Conservation (phyloP, 1,140 invertebrate genomes). For the Kradibia gibbosae region DNA sequence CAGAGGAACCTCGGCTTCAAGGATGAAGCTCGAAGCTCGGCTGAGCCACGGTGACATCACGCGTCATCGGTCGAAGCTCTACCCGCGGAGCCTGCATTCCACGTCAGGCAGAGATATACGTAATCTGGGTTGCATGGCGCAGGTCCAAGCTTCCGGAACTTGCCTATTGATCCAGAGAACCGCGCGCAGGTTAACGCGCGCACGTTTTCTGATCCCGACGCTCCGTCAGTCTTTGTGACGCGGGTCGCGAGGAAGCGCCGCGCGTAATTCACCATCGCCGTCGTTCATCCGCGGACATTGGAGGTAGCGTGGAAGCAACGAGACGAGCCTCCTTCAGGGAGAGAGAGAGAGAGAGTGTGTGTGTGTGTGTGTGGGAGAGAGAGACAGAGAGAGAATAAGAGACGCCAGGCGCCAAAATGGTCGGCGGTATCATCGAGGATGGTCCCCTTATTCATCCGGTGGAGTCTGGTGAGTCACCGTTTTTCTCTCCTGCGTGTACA, state of each 20-base stretch:
- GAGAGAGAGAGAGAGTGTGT: background rate
- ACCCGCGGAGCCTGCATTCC: too few relatives aligned
- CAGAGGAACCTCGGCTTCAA: too few relatives aligned
- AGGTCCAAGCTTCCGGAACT: conserved; percentile 16
- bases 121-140: conserved; percentile 7
- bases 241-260: conserved; percentile 5
- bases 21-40: too few relatives aligned
- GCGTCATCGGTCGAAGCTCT: background rate
- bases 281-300: background rate
- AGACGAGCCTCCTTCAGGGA: background rate
- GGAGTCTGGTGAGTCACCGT: conserved; percentile 62
- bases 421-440: conserved; percentile 61
- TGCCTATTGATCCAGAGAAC: conserved; percentile 22
- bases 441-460: conserved; percentile 66
- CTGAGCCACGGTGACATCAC: too few relatives aligned
- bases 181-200: background rate
- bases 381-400: conserved; percentile 8
- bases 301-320: background rate
- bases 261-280: background rate
- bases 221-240: conserved; percentile 6
- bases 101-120: background rate
- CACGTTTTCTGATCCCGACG: background rate
- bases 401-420: conserved; percentile 56
- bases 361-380: too few relatives aligned
- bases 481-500: background rate